Evolutionary conservation across 1,140 invertebrate genomes (phyloP), one percentile per base, ranked within the genome.

Genomic region (Aphis gossypii): DNA sequence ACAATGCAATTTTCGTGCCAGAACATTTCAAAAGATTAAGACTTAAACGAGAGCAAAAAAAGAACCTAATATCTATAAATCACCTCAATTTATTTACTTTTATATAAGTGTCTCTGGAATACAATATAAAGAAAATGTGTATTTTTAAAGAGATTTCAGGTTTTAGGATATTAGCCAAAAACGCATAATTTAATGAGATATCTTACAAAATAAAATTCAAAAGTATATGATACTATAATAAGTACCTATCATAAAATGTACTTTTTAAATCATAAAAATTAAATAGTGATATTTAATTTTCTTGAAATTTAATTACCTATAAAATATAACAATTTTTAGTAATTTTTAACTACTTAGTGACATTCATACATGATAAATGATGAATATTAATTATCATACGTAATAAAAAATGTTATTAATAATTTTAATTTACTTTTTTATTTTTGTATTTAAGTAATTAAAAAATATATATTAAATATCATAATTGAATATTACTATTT

Each of bases 121-220:
- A 41, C 41, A 41, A 88, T 25, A 41, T 41, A 41, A 88, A 35
- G 20, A 21, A 89, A 89, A 89, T 38, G 35, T 41, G 35, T 41
- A 56, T 60, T 90, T 90, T 25, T 14, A 90, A 48, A 44, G 48
- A n/a, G 7, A 60, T 90, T 90, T 68, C 25, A 46, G 23, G 88
- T 56, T 90, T 90, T 90, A 90, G 89, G 54, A 90, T 68, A n/a
- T 44, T 21, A 44, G 89, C 89, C 89, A 68, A 90, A 14, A 68
- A 90, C 11, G 25, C 54, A 41, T 30, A 76, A 76, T 76, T 60
- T 44, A 90, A 90, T 41, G 54, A 23, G 87, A 88, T 88, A 54
- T 54, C 48, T 88, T 87, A 25, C 30, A n/a, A 87, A 89, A 89
- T 54, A 23, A 54, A 87, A 46, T 48, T 48, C 23, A 44, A 41